phyloP scores from a whole-genome alignment of 2,797 vertebrate species.

The Girardinus metallicus region DNA sequence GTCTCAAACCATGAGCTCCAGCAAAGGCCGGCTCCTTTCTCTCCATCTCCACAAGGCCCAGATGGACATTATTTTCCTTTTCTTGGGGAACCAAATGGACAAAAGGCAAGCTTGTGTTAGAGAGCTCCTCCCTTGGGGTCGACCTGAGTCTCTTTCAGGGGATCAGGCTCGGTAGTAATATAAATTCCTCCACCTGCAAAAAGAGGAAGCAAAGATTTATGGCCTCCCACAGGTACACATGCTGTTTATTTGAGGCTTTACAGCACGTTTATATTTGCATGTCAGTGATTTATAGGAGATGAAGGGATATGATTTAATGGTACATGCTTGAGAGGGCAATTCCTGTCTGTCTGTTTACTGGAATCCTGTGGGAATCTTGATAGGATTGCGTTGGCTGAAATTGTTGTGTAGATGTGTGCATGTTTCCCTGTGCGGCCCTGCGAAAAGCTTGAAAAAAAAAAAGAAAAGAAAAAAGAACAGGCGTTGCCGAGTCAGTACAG shows the following conservation, averaged over 20 bases:
- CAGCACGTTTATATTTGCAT: constrained; percentile 46
- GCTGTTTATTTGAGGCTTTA: constrained; percentile 57
- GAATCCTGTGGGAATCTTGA: constrained; percentile 76
- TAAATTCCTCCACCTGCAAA: constrained; percentile 67
- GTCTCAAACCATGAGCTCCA: constrained; percentile 26
- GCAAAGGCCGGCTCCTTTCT: constrained; percentile 15
- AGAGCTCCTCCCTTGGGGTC: constrained; percentile 53
- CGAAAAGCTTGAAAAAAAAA: constrained; percentile 50
- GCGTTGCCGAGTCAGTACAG: constrained; percentile 56
- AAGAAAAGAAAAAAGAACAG: constrained; percentile 40
- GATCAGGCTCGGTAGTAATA: constrained; percentile 36
- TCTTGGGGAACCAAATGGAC: constrained; percentile 33
- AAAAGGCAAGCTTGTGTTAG: constrained; percentile 53
- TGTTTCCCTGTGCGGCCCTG: constrained; percentile 44
- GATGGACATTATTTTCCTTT: constrained; percentile 35
- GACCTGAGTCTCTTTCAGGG: constrained; percentile 41
- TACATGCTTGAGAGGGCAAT: constrained; percentile 52
- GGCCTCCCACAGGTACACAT: constrained; percentile 47
- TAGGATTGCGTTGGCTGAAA: constrained; percentile 67
- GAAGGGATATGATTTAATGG: constrained; percentile 69
- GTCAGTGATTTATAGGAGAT: constrained; percentile 70
- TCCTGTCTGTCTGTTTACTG: constrained; percentile 66
- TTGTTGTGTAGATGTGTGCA: constrained; percentile 16
- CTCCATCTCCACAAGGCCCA: constrained; percentile 18
- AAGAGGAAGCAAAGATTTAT: constrained; percentile 77